Percentiles rank a stretch among this genome's conserved stretches.
phyloP scores from a whole-genome alignment of 2,113 vertebrate genomes.

The Psittacara wagleri region DNA sequence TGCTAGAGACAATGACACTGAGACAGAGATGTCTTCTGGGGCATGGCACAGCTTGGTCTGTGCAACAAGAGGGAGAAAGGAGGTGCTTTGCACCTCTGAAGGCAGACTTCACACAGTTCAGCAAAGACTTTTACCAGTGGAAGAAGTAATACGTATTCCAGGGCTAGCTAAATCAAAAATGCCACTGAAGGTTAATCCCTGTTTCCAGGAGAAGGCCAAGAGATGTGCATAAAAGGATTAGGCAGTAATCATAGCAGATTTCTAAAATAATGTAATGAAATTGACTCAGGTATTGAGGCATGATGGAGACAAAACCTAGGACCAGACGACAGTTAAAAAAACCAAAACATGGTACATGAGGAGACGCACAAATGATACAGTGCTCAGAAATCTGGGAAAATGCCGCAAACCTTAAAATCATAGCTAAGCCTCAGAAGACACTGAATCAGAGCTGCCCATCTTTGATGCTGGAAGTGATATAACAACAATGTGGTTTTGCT shows the following conservation, averaged over 20 bases:
- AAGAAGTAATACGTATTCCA: not conserved
- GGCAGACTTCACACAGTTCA: not conserved
- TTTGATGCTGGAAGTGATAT: not conserved
- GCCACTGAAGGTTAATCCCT: not conserved
- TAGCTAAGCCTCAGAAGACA: not conserved
- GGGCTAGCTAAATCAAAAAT: not conserved
- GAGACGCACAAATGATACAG: fast-evolving
- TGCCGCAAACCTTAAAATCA: not conserved
- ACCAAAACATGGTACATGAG: fast-evolving
- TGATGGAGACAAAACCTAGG: not conserved
- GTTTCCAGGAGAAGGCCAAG: not conserved
- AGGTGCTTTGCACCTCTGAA: not conserved
- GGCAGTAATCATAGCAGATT: not conserved
- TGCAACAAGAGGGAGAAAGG: not conserved
- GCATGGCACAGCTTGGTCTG: fast-evolving
- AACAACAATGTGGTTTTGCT: not conserved
- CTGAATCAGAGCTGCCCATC: not conserved
- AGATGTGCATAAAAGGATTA: not conserved
- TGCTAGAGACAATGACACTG: not conserved
- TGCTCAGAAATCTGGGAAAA: not conserved
- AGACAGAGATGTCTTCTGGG: not conserved
- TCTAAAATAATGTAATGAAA: not conserved
- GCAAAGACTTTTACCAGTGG: not conserved
- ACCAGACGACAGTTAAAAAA: not conserved
- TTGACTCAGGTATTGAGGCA: not conserved